Evolutionary conservation across 2,113 vertebrate genomes (phyloP), one percentile per base, ranked within the genome.

Genomic region (Pygoscelis adeliae): DNA sequence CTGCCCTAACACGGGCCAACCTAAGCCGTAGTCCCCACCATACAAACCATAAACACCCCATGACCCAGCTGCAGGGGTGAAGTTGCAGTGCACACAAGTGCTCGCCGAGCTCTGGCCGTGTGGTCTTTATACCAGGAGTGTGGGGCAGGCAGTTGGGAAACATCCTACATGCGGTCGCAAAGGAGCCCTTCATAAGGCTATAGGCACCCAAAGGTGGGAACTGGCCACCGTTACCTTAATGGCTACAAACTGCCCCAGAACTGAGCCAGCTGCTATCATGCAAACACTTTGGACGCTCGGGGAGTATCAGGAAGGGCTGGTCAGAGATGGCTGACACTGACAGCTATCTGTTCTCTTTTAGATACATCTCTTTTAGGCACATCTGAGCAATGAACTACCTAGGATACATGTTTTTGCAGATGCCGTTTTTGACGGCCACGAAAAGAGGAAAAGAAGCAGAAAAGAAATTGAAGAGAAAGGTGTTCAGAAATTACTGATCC

Each of bases 141-240:
- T 13, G 12, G 26, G 46, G 42, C 19, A 38, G 40, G n/a, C 55
- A 62, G 20, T 1, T 85, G 59, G 65, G 27, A 89, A 84, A 66
- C 42, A 32, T 61, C 50, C 19, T n/a, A 40, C 2, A 4, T 13
- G 27, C 5, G 2, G 29, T 26, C 36, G 40, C 0, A 1, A 69
- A 66, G 34, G 32, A 92, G 18, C 36, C 52, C 74, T 65, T 83
- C 40, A 20, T 52, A 27, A 70, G 55, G 29, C 44, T 79, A 3
- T 9, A 27, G 63, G 59, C 18, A 80, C 26, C 46, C 36, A 50
- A 50, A 67, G 30, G 50, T 49, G 15, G 71, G 46, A 71, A 55
- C 23, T 40, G 61, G 23, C 44, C 22, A 36, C 36, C 0, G 0
- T 50, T 67, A 62, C 10, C 29, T 56, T 59, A 72, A 82, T 1